Evolutionary conservation across 1,140 invertebrate genomes (phyloP), one percentile per base, ranked within the genome.

Genomic region (Gonioctena quinquepunctata): DNA sequence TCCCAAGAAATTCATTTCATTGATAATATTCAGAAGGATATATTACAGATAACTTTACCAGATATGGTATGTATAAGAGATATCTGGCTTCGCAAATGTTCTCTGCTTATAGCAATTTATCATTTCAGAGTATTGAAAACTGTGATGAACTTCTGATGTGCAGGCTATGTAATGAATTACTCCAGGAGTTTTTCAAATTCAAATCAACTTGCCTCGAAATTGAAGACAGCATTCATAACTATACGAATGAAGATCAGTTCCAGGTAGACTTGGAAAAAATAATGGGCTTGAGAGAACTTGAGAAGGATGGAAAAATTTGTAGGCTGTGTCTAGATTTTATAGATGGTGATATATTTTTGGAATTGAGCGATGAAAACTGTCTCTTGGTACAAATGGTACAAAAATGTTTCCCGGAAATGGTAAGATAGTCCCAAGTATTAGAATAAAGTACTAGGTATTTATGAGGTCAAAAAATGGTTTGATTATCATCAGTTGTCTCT

Each of bases 201-300:
- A 61, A 61, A 28, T 61, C 59, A 5, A 61, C 25, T 28, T 61
- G 59, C 28, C 25, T 61, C 2, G 59, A 61, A 19, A 61, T 61
- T 28, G 59, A 61, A 33, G 59, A 61, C 16, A 61, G n/a, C 19
- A 33, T 61, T 28, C 27, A 61, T 28, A 33, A 28, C 28, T 61
- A 28, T 33, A 61, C 11, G 18, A 27, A 6, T 28, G 27, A 28
- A 6, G 26, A 28, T 8, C 18, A 19, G 5, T n/a, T 16, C 2
- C n/a, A 61, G 26, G 23, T 61, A 8, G 27, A 61, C 19, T 61
- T 61, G 21, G 59, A 61, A 28, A 19, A 61, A 16, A 6, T 61
- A 61, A 19, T 61, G n/a, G 59, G 59, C 18, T 28, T 61, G 18
- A 28, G 4, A 8, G 59, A 61, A 18, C 16, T 26, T 56, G 11